Conservation (phyloP, 1,140 invertebrate genomes). For the Drosophila prosaltans region DNA sequence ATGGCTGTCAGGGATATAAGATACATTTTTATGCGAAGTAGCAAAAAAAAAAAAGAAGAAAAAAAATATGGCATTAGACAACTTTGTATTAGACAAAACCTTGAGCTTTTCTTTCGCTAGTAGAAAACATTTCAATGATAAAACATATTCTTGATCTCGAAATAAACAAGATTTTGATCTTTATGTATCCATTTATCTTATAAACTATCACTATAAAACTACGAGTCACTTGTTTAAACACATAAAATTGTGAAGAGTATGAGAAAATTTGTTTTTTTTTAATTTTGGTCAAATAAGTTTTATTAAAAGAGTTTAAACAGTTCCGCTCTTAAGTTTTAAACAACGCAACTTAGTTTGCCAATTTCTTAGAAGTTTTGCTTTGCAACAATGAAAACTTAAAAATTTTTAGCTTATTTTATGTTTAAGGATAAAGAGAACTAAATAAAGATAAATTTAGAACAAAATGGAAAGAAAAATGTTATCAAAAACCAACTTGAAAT, state of each 20-base stretch:
- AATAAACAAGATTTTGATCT: background rate
- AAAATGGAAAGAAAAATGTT: conserved; percentile 12
- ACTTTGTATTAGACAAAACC: conserved; percentile 40
- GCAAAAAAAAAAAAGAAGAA: conserved; percentile 28
- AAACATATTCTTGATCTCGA: background rate
- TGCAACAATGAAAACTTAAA: too few relatives aligned
- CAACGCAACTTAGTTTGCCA: too few relatives aligned
- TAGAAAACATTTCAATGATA: conserved; percentile 36
- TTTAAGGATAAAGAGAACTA: background rate
- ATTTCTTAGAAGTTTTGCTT: too few relatives aligned
- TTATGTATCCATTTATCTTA: background rate
- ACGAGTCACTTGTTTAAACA: background rate
- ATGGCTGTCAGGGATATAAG: conserved; percentile 65
- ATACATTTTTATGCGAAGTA: conserved; percentile 62
- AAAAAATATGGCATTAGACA: conserved; percentile 36
- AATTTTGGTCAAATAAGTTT: too few relatives aligned
- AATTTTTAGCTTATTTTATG: too few relatives aligned
- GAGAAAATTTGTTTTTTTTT: too few relatives aligned
- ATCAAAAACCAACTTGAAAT: conserved; percentile 56
- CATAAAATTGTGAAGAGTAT: background rate
- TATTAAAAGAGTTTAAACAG: too few relatives aligned
- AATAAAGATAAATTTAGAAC: background rate
- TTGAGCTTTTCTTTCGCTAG: conserved; percentile 17
- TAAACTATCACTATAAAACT: background rate
- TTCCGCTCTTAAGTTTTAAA: too few relatives aligned